Conservation (phyloP, 2,113 vertebrate species). For the Melanostigma gelatinosum region DNA sequence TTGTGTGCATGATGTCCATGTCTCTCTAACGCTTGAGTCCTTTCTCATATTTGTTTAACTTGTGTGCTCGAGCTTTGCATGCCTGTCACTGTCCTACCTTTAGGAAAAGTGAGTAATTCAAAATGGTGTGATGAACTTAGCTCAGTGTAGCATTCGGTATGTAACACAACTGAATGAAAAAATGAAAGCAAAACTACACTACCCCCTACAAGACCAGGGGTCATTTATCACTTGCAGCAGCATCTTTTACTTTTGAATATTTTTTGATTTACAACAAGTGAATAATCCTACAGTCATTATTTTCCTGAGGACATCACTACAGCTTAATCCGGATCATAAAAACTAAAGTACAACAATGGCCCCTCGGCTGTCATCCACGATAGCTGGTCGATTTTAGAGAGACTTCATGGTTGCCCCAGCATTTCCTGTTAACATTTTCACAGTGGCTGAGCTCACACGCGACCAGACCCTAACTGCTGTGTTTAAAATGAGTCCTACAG, state of each 20-base stretch:
- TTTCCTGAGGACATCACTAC: not conserved
- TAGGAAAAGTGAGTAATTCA: not conserved
- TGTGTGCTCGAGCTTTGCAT: not conserved
- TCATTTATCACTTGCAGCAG: not conserved
- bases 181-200: not conserved
- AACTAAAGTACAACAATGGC: not conserved
- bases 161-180: not conserved
- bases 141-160: not conserved
- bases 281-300: not conserved
- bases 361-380: not conserved
- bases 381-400: slow-evolving; percentile 12
- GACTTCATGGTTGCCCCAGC: slow-evolving; percentile 40
- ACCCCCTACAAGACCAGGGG: fast-evolving
- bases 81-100: not conserved
- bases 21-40: not conserved
- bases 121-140: not conserved
- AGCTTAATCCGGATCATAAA: not conserved
- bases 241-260: slow-evolving; percentile 6
- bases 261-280: not conserved
- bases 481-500: slow-evolving; percentile 2
- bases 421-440: slow-evolving; percentile 73
- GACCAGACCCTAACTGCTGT: slow-evolving; percentile 1
- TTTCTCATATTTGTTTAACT: not conserved
- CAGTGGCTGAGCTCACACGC: slow-evolving; percentile 3
- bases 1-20: not conserved